Percentiles rank a stretch among this genome's conserved stretches.
Evolutionary conservation across 53 echinoderm and acorn worm genomes (phyloP).

Genomic region (Zoroaster sp.): DNA sequence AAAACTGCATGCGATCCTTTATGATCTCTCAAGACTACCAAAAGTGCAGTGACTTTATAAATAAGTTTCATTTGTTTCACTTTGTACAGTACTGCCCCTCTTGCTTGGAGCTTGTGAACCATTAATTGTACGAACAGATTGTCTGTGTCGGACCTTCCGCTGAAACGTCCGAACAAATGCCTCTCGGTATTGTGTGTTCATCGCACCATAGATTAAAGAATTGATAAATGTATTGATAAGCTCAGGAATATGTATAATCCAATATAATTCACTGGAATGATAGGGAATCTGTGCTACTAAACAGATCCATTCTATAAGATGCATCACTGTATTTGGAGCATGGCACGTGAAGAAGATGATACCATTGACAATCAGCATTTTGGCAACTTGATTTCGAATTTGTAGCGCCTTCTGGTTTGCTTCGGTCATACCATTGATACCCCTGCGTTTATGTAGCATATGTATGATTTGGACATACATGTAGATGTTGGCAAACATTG

Average conservation of each 20-base stretch:
- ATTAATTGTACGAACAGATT: not conserved
- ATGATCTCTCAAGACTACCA: no score
- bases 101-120: not conserved
- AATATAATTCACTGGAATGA: not conserved
- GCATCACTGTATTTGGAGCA: not conserved
- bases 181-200: not conserved
- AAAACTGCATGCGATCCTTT: no score
- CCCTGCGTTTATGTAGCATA: not conserved
- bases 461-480: not conserved
- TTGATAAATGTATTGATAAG: not conserved
- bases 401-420: not conserved
- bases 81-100: not conserved
- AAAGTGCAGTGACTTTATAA: no score
- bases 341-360: not conserved
- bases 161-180: not conserved
- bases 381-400: not conserved
- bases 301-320: not conserved
- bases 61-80: not conserved
- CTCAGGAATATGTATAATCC: not conserved
- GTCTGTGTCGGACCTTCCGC: not conserved
- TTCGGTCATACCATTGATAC: no score
- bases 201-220: not conserved
- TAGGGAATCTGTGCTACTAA: not conserved
- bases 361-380: conserved; percentile 10
- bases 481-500: not conserved